A percentile compares a stretch with the other conserved stretches of the same genome.
Conservation (phyloP, 2,888 invertebrate species). For the Listrodromus nycthemerus region DNA sequence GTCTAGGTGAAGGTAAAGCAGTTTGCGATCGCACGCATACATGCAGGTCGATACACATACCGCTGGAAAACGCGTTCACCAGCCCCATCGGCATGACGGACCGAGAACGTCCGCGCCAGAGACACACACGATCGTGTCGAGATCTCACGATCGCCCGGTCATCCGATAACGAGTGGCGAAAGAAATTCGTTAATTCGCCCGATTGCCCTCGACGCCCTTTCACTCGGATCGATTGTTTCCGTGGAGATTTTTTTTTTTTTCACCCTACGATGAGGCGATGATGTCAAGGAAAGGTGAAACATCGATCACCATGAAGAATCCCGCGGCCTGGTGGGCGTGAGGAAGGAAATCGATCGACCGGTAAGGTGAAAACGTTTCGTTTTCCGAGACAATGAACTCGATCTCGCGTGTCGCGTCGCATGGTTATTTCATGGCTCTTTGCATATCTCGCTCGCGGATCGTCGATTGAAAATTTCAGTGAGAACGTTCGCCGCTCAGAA, state of each 20-base stretch:
- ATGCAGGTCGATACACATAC: slow-evolving; percentile 42
- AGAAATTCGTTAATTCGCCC: background rate
- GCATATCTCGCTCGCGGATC: slow-evolving; percentile 53
- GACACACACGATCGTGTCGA: slow-evolving; percentile 13
- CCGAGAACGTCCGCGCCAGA: slow-evolving; percentile 16
- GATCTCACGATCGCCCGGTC: background rate
- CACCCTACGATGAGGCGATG: background rate
- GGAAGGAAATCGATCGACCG: slow-evolving; percentile 48
- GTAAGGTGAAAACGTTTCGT: slow-evolving; percentile 60
- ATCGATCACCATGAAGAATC: background rate
- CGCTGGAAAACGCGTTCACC: slow-evolving; percentile 64
- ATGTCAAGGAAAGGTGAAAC: slow-evolving; percentile 1
- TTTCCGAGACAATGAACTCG: slow-evolving; percentile 60
- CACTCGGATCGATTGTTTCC: background rate
- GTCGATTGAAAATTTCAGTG: slow-evolving; percentile 28
- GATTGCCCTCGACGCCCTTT: background rate
- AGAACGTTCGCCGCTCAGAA: slow-evolving; percentile 41
- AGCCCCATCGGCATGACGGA: slow-evolving; percentile 12
- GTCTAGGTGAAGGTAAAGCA: slow-evolving; percentile 84
- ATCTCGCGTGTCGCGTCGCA: background rate
- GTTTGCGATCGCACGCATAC: slow-evolving; percentile 42
- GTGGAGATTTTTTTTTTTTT: background rate
- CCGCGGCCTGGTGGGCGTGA: slow-evolving; percentile 12
- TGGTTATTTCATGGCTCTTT: slow-evolving; percentile 43
- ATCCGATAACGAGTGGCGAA: background rate